Base-by-base conservation (phyloP, 2,888 invertebrate genomes). In the Acleris sparsana region DNA sequence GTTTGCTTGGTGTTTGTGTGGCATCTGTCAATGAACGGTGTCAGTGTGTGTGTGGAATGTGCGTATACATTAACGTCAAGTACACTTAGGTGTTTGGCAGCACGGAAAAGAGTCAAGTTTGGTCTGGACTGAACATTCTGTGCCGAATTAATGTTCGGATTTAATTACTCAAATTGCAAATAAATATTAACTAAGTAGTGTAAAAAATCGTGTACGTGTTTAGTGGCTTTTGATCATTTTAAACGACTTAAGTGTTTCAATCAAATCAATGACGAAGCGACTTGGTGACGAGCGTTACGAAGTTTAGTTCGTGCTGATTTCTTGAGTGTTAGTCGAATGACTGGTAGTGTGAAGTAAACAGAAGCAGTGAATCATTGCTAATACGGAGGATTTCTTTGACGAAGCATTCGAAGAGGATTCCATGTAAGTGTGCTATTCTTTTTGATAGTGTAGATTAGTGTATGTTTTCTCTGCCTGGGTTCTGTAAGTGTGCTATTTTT, bases 341-440 rank as follows among this genome's bases (percentile, higher is more conserved):
- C 61, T 62, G 46, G 46, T 49, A 62, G 51, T 52, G 52, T 61
- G 52, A 29, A 66, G 66, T 66, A 66, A 62, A 66, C 66, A 62
- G 48, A 66, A 62, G 66, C 49, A 29, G 61, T 66, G 66, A 66
- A 66, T 66, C 66, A 66, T 62, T 57, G 25, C 39, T 60, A 61
- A 56, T 65, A 56, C 51, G 20, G 17, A 60, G 65, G 60, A 56
- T 62, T 66, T 39, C 51, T 57, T 18, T 20, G 29, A 39, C 33
- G 46, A 57, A 53, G 51, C 49, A n/a, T 53, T 60, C 25, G 17
- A 39, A 60, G 29, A 39, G 46, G 46, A 57, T 53, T 62, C 51
- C 56, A 53, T 52, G 66, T 66, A 62, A 66, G 66, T 62, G 22
- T 48, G 13, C 1, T 17, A 55, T 20, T 39, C 29, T 51, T 65